phyloP scores from a whole-genome alignment of 2,888 invertebrate genomes.

The Danaus chrysippus region DNA sequence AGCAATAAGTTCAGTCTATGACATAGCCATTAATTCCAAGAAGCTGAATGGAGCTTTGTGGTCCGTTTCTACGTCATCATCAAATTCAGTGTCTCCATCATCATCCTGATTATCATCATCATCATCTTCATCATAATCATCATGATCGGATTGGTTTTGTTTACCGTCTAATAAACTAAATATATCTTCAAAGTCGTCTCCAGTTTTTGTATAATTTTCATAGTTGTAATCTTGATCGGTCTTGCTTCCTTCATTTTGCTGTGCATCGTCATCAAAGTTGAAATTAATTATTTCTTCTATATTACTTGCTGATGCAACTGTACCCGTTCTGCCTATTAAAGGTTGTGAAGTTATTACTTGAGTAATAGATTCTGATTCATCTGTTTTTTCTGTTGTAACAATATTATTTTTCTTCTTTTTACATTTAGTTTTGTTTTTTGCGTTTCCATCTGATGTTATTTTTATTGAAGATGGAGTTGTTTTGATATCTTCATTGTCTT shows the following conservation, averaged over 20 bases:
- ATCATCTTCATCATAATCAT: conserved; percentile 31
- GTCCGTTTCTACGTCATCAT: conserved; percentile 41
- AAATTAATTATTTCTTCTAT: conserved; percentile 59
- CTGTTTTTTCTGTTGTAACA: conserved; percentile 38
- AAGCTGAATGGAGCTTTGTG: conserved; percentile 55
- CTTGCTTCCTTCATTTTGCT: conserved; percentile 32
- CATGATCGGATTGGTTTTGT: conserved; percentile 42
- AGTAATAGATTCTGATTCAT: conserved; percentile 27
- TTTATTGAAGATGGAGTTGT: conserved; percentile 41
- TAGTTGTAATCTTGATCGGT: conserved; percentile 50
- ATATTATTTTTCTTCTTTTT: conserved; percentile 61
- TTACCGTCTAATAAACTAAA: conserved; percentile 50
- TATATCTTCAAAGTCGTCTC: conserved; percentile 60
- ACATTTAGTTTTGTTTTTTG: conserved; percentile 67
- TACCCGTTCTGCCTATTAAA: conserved; percentile 38
- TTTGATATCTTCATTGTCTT: conserved; percentile 36
- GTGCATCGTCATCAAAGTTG: conserved; percentile 45
- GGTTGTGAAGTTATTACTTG: conserved; percentile 26
- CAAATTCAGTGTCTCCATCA: conserved; percentile 39
- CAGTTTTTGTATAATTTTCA: conserved; percentile 48
- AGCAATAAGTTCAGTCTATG: conserved; percentile 56
- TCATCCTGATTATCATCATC: conserved; percentile 38
- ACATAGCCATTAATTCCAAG: conserved; percentile 69
- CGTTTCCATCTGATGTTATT: conserved; percentile 37
- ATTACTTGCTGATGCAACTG: conserved; percentile 40